These are phyloP conservation scores for Drosophila lutescens DNA, from an alignment of 2,888 invertebrate genomes.

Conservation along the genomic window DNA sequence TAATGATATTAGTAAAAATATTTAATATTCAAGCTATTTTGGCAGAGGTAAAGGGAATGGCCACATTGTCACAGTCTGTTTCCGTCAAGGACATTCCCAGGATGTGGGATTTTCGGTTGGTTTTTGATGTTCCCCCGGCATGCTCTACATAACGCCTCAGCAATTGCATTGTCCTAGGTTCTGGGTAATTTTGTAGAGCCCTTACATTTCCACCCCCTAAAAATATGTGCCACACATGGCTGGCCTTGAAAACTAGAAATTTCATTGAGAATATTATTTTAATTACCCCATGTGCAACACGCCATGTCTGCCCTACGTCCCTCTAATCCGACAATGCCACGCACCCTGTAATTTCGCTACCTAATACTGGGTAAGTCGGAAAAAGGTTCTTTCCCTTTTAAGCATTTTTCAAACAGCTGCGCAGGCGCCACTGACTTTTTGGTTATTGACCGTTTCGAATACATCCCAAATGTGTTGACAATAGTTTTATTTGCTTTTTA, in stretches of 20 bases:
- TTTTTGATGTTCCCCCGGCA: slow-evolving; percentile 36
- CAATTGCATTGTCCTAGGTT: slow-evolving; percentile 40
- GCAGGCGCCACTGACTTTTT: slow-evolving; percentile 65
- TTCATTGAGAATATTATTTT: slow-evolving; percentile 72
- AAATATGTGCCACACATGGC: slow-evolving; percentile 73
- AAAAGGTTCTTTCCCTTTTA: slow-evolving; percentile 42
- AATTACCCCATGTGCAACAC: slow-evolving; percentile 64
- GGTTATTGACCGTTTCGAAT: slow-evolving; percentile 50
- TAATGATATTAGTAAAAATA: slow-evolving; percentile 70
- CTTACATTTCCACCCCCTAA: slow-evolving; percentile 58
- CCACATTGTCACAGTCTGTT: slow-evolving; percentile 41
- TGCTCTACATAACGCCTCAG: slow-evolving; percentile 59
- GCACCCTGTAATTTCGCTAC: slow-evolving; percentile 66
- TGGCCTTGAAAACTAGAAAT: slow-evolving; percentile 65
- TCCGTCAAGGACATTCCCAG: slow-evolving; percentile 58
- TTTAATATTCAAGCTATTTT: slow-evolving; percentile 55
- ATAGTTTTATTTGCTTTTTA: slow-evolving; percentile 75
- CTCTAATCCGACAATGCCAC: slow-evolving; percentile 45
- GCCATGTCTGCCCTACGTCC: slow-evolving; percentile 13
- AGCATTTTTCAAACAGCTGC: slow-evolving; percentile 68
- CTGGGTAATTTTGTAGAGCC: slow-evolving; percentile 11
- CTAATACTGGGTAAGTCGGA: slow-evolving; percentile 22
- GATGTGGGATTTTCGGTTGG: slow-evolving; percentile 42
- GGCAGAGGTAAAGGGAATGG: background rate
- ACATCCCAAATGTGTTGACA: slow-evolving; percentile 68